Conservation (phyloP, 2,113 vertebrate species). For the Oryzias curvinotus region DNA sequence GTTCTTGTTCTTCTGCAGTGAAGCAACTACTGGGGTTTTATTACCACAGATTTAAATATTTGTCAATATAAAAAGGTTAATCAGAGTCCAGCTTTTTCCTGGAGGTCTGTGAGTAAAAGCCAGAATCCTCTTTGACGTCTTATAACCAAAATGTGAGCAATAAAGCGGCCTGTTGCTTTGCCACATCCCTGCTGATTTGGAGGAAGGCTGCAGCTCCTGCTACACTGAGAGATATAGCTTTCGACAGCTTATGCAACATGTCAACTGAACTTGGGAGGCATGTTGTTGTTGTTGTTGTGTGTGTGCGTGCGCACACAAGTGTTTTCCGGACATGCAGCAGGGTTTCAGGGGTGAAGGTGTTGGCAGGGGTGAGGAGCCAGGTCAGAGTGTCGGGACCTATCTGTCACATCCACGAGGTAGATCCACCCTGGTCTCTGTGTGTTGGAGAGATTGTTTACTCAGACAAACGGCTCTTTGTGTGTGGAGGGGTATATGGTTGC, state of each 20-base stretch:
- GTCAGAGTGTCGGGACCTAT: conserved; percentile 52
- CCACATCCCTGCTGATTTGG: conserved; percentile 34
- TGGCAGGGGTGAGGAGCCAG: conserved; percentile 46
- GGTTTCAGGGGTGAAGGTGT: conserved; percentile 49
- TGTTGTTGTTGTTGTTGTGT: conserved; percentile 18
- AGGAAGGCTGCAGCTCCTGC: conserved; percentile 35
- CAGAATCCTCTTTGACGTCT: conserved; percentile 1
- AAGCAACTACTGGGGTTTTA: too few relatives aligned
- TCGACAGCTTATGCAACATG: conserved; percentile 68
- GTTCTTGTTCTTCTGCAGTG: too few relatives aligned
- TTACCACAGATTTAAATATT: too few relatives aligned
- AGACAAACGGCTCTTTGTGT: conserved; percentile 1
- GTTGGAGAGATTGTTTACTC: conserved; percentile 18
- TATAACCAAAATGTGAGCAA: conserved; percentile 33
- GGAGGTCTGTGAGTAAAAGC: too few relatives aligned
- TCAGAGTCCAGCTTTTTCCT: too few relatives aligned
- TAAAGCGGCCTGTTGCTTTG: conserved; percentile 32
- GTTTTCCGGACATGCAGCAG: conserved; percentile 45
- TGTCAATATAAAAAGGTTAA: too few relatives aligned
- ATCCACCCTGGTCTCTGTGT: conserved; percentile 12
- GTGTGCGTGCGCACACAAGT: conserved; percentile 44
- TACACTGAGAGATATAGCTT: conserved; percentile 46
- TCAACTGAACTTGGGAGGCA: conserved; percentile 61
- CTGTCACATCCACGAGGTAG: conserved; percentile 21
- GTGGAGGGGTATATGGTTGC: conserved; percentile 3